A percentile compares a stretch with the other conserved stretches of the same genome.
These are phyloP conservation scores for Mormyrus hasselquistii DNA, from an alignment of 2,797 vertebrate genomes.

Conservation along the genomic window DNA sequence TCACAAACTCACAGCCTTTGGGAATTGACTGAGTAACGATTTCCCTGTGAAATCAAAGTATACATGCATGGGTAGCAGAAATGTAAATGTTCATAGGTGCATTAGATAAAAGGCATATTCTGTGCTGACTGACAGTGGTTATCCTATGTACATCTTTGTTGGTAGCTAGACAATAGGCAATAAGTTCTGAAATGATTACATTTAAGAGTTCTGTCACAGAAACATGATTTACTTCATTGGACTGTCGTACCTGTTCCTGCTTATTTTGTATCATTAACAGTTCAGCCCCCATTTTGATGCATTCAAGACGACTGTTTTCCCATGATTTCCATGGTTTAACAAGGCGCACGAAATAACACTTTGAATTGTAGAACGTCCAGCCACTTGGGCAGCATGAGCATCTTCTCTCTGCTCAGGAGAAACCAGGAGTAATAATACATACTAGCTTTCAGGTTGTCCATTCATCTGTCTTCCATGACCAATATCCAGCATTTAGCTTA, in stretches of 20 bases:
- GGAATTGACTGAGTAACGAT: neutral
- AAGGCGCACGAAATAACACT: slow-evolving; percentile 37
- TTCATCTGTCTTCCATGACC: too few relatives aligned
- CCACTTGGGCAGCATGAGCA: slow-evolving; percentile 46
- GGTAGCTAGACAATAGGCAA: neutral
- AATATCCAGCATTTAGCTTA: too few relatives aligned
- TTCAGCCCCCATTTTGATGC: neutral
- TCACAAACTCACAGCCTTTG: neutral
- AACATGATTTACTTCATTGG: neutral
- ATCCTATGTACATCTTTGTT: neutral
- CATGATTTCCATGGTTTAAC: accelerated
- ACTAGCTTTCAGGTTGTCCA: neutral
- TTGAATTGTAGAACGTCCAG: slow-evolving; percentile 51
- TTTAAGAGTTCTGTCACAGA: neutral
- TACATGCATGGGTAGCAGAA: too few relatives aligned
- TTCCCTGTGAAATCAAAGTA: neutral
- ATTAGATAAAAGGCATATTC: neutral
- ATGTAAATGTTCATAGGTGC: too few relatives aligned
- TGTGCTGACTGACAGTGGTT: neutral
- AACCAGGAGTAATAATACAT: neutral
- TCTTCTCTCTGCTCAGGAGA: slow-evolving; percentile 33
- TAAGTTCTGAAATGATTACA: neutral
- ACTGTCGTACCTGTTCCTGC: slow-evolving; percentile 51
- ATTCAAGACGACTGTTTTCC: neutral
- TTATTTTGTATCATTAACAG: slow-evolving; percentile 46